A percentile compares a stretch with the other conserved stretches of the same genome.
Evolutionary conservation across 1,140 invertebrate species (phyloP).

Genomic region (Andrena cerasifolii): DNA sequence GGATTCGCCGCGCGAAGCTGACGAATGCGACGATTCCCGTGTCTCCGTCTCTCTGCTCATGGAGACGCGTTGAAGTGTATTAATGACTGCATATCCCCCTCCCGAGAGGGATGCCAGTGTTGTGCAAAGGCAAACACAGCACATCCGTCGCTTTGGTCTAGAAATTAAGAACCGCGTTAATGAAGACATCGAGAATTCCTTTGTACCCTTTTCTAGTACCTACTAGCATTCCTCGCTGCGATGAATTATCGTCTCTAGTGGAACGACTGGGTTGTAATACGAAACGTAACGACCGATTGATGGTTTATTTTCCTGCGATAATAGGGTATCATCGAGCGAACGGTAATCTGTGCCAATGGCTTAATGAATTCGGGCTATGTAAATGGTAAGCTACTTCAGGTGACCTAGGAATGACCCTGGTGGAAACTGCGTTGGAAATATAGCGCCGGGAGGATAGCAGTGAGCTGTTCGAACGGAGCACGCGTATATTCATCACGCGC

Average conservation of each 20-base stretch:
- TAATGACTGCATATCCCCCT: slow-evolving; percentile 19
- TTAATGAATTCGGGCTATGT: no score
- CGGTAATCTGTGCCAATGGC: no score
- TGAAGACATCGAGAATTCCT: background rate
- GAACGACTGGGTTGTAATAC: no score
- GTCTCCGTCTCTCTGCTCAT: slow-evolving; percentile 15
- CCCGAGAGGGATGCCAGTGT: background rate
- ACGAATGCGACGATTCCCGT: slow-evolving; percentile 42
- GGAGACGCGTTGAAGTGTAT: slow-evolving; percentile 23
- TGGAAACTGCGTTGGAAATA: slow-evolving; percentile 39
- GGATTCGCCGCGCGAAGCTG: slow-evolving; percentile 24
- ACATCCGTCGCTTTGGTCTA: background rate
- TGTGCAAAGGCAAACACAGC: background rate
- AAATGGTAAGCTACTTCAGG: no score
- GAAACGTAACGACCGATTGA: no score
- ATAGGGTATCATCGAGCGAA: no score
- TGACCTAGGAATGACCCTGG: background rate
- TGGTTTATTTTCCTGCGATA: no score
- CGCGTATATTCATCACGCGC: slow-evolving; percentile 47
- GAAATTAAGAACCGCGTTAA: slow-evolving; percentile 22
- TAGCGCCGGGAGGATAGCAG: background rate
- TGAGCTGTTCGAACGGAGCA: slow-evolving; percentile 21
- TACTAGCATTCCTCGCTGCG: background rate
- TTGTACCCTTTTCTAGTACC: background rate
- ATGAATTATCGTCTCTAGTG: background rate